Percentiles rank a stretch among this genome's conserved stretches.
phyloP scores from a whole-genome alignment of 2,113 vertebrate species.

The Microcebus jonahi region DNA sequence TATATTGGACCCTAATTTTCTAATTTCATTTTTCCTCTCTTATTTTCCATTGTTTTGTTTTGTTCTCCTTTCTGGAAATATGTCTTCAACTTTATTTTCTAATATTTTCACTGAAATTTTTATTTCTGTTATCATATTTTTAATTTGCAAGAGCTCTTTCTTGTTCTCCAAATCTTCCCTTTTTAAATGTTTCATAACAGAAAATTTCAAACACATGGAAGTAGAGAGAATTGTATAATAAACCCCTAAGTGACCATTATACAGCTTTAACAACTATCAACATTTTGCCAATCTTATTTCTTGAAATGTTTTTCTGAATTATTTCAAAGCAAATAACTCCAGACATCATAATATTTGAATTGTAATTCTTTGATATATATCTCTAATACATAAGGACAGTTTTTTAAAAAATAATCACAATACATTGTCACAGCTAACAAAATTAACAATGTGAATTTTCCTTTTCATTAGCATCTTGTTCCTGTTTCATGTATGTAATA shows the following conservation, averaged over 20 bases:
- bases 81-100: neutral
- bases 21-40: neutral
- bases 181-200: neutral
- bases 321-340: conserved; percentile 20
- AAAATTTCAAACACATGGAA: conserved; percentile 42
- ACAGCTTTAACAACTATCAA: neutral
- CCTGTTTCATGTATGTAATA: neutral
- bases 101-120: neutral
- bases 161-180: neutral
- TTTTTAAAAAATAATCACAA: neutral
- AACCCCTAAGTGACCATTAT: neutral
- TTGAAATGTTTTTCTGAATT: neutral
- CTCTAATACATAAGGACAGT: neutral
- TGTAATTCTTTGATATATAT: neutral
- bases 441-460: neutral
- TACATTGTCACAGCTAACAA: neutral
- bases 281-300: neutral
- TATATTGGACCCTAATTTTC: neutral
- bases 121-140: neutral
- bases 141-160: neutral
- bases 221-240: neutral
- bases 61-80: neutral
- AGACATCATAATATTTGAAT: neutral
- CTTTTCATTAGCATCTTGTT: neutral
- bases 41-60: neutral